Evolutionary conservation across 2,113 vertebrate species (phyloP).

Genomic region (Tor tambroides): DNA sequence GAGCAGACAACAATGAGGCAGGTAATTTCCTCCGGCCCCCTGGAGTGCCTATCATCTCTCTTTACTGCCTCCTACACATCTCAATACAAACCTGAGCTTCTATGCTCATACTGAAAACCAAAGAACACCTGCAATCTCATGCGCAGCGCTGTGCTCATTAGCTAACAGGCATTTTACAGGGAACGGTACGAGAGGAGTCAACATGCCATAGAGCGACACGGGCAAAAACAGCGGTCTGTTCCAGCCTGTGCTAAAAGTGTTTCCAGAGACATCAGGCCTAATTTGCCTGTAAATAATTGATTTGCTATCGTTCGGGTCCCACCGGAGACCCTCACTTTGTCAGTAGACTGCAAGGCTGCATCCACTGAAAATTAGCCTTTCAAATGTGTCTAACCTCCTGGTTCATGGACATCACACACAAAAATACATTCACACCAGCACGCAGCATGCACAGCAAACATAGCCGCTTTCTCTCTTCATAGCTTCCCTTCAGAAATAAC

Average conservation of each 20-base stretch:
- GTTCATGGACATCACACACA: conserved; percentile 65
- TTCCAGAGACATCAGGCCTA: conserved; percentile 79
- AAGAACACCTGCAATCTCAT: conserved; percentile 12
- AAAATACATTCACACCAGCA: conserved; percentile 28
- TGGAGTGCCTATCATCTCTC: conserved; percentile 62
- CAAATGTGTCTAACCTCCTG: conserved; percentile 72
- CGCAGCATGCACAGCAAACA: conserved; percentile 77
- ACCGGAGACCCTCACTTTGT: conserved; percentile 83
- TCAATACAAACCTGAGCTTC: conserved; percentile 31
- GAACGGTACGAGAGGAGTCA: conserved; percentile 49
- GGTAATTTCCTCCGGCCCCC: conserved; percentile 69
- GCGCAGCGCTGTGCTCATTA: conserved; percentile 37
- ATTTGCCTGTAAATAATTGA: conserved; percentile 97
- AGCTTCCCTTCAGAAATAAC: conserved; percentile 85
- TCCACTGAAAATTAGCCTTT: conserved; percentile 85
- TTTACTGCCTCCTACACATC: conserved; percentile 58
- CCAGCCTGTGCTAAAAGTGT: conserved; percentile 63
- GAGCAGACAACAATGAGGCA: conserved; percentile 65
- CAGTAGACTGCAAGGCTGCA: conserved; percentile 77
- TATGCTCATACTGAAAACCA: conserved; percentile 27
- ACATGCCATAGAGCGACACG: conserved; percentile 55
- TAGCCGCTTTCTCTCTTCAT: conserved; percentile 61
- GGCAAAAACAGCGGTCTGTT: conserved; percentile 52
- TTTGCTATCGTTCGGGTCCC: conserved; percentile 85
- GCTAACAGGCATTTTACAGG: conserved; percentile 55